A percentile compares a stretch with the other conserved stretches of the same genome.
phyloP scores from a whole-genome alignment of 2,113 vertebrate genomes.

The Petrocephalus zakoni region DNA sequence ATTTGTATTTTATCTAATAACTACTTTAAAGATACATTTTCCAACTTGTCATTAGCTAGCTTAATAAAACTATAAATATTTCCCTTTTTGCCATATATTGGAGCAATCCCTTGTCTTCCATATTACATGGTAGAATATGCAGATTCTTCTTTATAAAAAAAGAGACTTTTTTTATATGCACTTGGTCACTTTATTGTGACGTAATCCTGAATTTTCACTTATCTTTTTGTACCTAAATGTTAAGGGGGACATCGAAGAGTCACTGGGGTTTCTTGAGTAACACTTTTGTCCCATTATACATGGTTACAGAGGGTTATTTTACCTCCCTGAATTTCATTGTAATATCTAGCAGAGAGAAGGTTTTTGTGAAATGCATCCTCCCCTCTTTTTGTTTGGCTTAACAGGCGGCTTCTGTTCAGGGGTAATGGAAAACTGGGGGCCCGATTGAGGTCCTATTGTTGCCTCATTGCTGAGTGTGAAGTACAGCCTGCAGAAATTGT shows the following conservation, averaged over 20 bases:
- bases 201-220: not conserved
- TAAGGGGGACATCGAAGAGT: not conserved
- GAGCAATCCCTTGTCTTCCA: not conserved
- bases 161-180: not conserved
- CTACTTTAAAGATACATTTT: not conserved
- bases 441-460: not conserved
- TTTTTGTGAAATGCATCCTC: slow-evolving; percentile 11
- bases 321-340: not conserved
- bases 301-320: not conserved
- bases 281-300: not conserved
- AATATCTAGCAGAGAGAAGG: not conserved
- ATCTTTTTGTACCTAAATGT: not conserved
- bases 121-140: not conserved
- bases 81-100: not conserved
- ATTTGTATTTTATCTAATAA: not conserved
- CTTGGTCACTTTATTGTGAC: not conserved
- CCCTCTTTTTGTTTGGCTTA: slow-evolving; percentile 10
- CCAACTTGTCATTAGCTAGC: not conserved
- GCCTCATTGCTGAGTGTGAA: not conserved
- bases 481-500: not conserved
- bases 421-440: not conserved
- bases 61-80: not conserved
- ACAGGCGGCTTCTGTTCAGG: not conserved
- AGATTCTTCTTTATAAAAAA: not conserved
- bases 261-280: not conserved